Percentiles rank a stretch among this genome's conserved stretches.
phyloP scores from a whole-genome alignment of 2,888 invertebrate species.

The Pristionchus mayeri region DNA sequence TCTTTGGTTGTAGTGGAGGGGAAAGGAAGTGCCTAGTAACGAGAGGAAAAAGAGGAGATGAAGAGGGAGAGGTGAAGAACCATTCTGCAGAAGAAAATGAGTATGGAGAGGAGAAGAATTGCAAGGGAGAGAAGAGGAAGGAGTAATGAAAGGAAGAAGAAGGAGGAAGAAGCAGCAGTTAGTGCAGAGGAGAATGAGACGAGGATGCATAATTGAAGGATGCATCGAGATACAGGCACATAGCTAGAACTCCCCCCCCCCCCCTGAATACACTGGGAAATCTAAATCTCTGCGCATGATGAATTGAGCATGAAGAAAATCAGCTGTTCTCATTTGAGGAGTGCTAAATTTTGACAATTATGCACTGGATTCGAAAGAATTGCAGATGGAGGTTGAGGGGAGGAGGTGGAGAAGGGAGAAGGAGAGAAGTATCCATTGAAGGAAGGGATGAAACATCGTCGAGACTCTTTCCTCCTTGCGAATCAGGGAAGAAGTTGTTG shows the following conservation, averaged over 20 bases:
- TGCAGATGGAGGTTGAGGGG: too few relatives aligned
- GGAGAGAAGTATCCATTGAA: not conserved
- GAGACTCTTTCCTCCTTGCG: not conserved
- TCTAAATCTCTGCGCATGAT: too few relatives aligned
- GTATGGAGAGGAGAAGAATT: constrained; percentile 1
- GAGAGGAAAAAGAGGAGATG: not conserved
- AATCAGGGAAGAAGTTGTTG: constrained; percentile 24
- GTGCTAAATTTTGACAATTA: not conserved
- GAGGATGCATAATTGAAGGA: too few relatives aligned
- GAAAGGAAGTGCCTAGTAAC: constrained; percentile 21
- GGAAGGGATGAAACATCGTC: not conserved
- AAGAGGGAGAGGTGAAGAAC: constrained; percentile 12
- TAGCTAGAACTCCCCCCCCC: not conserved
- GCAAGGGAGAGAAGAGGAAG: constrained; percentile 4
- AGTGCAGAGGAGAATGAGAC: too few relatives aligned
- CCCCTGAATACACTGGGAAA: too few relatives aligned
- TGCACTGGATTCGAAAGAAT: not conserved
- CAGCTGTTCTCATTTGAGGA: not conserved
- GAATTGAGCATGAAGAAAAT: not conserved
- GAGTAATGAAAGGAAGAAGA: not conserved
- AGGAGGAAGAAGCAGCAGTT: not conserved
- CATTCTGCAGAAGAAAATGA: constrained; percentile 29
- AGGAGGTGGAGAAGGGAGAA: not conserved
- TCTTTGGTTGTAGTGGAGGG: not conserved
- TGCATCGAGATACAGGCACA: too few relatives aligned